Evolutionary conservation across 2,888 invertebrate species (phyloP).

Genomic region (Zele albiditarsus): DNA sequence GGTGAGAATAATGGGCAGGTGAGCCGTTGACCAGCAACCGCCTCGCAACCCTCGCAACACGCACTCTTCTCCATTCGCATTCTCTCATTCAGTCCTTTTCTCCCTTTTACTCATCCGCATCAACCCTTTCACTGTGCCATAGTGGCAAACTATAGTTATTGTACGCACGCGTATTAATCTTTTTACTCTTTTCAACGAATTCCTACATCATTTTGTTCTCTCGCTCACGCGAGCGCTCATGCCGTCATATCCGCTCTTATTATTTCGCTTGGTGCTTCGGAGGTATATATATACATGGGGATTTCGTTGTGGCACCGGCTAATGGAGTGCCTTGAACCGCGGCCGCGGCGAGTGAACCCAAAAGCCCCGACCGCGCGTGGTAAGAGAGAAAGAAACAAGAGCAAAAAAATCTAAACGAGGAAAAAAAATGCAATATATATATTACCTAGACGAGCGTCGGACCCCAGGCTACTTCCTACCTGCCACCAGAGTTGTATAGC

Average conservation of each 20-base stretch:
- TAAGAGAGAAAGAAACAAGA: slow-evolving; percentile 25
- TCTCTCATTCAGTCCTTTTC: neutral
- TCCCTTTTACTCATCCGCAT: slow-evolving; percentile 7
- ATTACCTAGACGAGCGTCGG: neutral
- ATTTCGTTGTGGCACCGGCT: slow-evolving; percentile 40
- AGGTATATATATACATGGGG: slow-evolving; percentile 24
- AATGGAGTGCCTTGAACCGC: slow-evolving; percentile 58
- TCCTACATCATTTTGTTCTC: slow-evolving; percentile 13
- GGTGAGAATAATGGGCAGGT: slow-evolving; percentile 60
- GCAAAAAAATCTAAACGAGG: slow-evolving; percentile 23
- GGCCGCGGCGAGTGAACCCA: slow-evolving; percentile 44
- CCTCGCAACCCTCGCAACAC: neutral
- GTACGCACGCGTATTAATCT: slow-evolving; percentile 35
- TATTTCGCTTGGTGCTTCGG: slow-evolving; percentile 52
- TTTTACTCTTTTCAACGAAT: neutral
- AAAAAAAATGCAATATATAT: slow-evolving; percentile 1
- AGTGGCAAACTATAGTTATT: slow-evolving; percentile 20
- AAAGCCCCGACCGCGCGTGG: slow-evolving; percentile 36
- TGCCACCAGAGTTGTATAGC: neutral
- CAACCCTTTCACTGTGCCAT: neutral
- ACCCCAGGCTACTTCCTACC: slow-evolving; percentile 8
- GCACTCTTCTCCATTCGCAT: too few species aligned
- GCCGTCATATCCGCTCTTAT: slow-evolving; percentile 63
- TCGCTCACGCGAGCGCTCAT: slow-evolving; percentile 15
- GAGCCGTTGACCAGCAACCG: slow-evolving; percentile 47